Percentiles rank a stretch among this genome's conserved stretches.
phyloP scores from a whole-genome alignment of 1,140 invertebrate species.

The Drosophila navojoa region DNA sequence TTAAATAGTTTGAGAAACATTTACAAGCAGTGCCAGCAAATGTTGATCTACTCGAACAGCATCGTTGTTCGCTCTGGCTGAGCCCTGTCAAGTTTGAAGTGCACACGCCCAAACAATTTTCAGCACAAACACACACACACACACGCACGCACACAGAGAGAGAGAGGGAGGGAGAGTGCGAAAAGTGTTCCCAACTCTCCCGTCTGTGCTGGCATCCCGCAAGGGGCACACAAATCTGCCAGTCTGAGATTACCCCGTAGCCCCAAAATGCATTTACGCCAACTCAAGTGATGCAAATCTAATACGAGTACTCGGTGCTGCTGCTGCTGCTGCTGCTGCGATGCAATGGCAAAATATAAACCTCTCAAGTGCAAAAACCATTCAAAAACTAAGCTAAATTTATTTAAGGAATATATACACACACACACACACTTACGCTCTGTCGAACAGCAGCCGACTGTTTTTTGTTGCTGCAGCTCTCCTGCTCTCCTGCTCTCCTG shows the following conservation, averaged over 20 bases:
- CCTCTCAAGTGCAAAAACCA: conserved; percentile 82
- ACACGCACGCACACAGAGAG: no score
- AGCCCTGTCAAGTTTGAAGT: conserved; percentile 48
- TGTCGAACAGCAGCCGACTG: conserved; percentile 15
- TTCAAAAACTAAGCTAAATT: conserved; percentile 82
- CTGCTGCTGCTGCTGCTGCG: neutral
- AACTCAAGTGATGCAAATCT: conserved; percentile 82
- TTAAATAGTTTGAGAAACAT: conserved; percentile 32
- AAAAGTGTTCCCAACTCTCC: conserved; percentile 8
- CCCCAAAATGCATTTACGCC: conserved; percentile 80
- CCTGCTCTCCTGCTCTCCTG: neutral
- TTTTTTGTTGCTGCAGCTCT: conserved; percentile 10
- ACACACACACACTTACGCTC: conserved; percentile 3
- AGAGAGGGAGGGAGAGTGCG: neutral
- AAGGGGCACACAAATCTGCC: conserved; percentile 71
- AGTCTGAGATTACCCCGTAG: conserved; percentile 73
- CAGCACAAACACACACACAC: conserved; percentile 33
- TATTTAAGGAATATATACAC: conserved; percentile 71
- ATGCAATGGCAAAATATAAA: conserved; percentile 71
- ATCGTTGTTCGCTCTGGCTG: neutral
- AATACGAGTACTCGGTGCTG: conserved; percentile 57
- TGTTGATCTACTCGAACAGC: conserved; percentile 17
- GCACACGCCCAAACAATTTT: conserved; percentile 70
- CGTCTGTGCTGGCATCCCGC: conserved; percentile 6
- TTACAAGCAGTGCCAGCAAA: conserved; percentile 26